phyloP scores from a whole-genome alignment of 2,888 invertebrate genomes.

The Cantharis rufa region DNA sequence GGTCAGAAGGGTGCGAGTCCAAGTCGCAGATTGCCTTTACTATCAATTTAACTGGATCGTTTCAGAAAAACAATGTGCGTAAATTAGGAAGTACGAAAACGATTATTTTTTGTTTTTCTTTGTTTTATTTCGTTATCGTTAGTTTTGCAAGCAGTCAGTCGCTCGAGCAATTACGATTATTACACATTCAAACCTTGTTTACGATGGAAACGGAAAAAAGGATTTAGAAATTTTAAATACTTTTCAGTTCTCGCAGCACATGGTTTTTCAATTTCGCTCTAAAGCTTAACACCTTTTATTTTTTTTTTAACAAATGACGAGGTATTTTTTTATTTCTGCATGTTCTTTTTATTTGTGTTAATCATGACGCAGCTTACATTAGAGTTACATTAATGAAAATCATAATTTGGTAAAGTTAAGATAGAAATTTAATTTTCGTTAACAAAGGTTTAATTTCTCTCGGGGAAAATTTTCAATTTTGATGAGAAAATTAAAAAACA shows the following conservation, averaged over 20 bases:
- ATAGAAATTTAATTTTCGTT: background rate
- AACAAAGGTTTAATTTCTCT: background rate
- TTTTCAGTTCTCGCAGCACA: background rate
- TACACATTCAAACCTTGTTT: background rate
- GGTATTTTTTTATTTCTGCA: background rate
- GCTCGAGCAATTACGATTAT: background rate
- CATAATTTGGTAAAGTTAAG: background rate
- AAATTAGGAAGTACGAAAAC: background rate
- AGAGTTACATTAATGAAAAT: background rate
- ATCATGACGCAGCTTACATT: background rate
- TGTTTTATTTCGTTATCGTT: background rate
- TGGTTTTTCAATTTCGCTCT: background rate
- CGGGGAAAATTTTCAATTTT: background rate
- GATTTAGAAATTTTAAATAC: background rate
- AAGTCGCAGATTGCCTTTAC: constrained; percentile 20
- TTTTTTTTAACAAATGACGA: background rate
- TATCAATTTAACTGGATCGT: constrained; percentile 23
- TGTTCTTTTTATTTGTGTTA: background rate
- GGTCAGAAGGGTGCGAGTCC: constrained; percentile 20
- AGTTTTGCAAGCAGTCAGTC: background rate
- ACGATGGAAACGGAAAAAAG: background rate
- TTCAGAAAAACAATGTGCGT: constrained; percentile 7
- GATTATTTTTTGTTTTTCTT: background rate
- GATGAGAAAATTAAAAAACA: background rate
- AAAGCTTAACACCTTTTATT: background rate